A percentile compares a stretch with the other conserved stretches of the same genome.
Evolutionary conservation across 2,888 invertebrate species (phyloP).

Genomic region (Steinernema hermaphroditum): DNA sequence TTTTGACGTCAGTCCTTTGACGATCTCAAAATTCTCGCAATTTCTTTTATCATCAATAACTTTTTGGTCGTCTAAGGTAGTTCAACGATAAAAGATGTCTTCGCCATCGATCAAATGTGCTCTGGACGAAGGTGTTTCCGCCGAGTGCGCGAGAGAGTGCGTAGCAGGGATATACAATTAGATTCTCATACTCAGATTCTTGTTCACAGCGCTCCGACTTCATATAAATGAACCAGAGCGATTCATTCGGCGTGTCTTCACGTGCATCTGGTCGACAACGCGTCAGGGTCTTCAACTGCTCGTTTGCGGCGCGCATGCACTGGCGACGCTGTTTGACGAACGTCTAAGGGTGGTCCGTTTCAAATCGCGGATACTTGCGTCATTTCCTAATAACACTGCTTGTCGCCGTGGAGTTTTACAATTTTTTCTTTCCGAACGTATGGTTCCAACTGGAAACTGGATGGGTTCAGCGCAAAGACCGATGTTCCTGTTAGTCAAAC

Average conservation of each 20-base stretch:
- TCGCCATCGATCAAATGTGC: slow-evolving; percentile 23
- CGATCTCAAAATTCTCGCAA: no score
- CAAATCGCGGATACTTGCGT: slow-evolving; percentile 17
- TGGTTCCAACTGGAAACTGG: no score
- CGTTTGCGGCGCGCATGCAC: slow-evolving; percentile 7
- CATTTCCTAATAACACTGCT: not conserved
- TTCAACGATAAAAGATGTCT: slow-evolving; percentile 13
- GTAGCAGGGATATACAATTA: slow-evolving; percentile 25
- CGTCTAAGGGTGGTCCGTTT: slow-evolving; percentile 20
- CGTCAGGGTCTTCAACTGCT: slow-evolving; percentile 7
- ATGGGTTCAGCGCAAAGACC: no score
- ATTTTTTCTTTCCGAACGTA: not conserved
- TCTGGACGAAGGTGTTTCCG: slow-evolving; percentile 26
- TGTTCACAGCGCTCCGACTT: slow-evolving; percentile 27
- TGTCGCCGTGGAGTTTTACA: not conserved
- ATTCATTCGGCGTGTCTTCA: slow-evolving; percentile 25
- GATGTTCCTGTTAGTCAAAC: no score
- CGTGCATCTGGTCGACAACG: slow-evolving; percentile 16
- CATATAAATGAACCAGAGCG: slow-evolving; percentile 25
- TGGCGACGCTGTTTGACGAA: slow-evolving; percentile 7
- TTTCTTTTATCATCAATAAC: not conserved
- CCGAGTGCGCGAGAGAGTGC: slow-evolving; percentile 27
- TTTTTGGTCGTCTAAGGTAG: slow-evolving; percentile 12
- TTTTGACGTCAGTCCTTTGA: no score
- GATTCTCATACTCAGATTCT: slow-evolving; percentile 25